A percentile compares a stretch with the other conserved stretches of the same genome.
These are phyloP conservation scores for Carapus acus DNA, from an alignment of 2,797 vertebrate genomes.

Conservation along the genomic window DNA sequence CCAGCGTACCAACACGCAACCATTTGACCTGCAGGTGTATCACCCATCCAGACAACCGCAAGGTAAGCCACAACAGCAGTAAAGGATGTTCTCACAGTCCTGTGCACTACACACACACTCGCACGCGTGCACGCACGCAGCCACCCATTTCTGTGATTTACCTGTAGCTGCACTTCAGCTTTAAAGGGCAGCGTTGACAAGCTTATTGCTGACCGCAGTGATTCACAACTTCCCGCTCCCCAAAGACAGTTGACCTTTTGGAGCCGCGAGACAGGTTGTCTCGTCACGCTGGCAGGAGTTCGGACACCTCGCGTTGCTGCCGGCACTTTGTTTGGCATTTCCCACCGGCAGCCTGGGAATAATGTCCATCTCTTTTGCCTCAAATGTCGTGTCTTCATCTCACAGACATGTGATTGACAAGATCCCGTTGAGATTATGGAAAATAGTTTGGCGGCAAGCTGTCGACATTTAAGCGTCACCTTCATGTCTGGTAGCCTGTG, in stretches of 20 bases:
- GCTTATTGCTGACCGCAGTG: conserved; percentile 29
- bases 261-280: conserved; percentile 33
- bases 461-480: conserved; percentile 23
- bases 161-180: conserved; percentile 16
- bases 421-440: conserved; percentile 17
- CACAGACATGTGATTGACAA: conserved; percentile 33
- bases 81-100: neutral
- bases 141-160: neutral
- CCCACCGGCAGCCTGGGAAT: conserved; percentile 24
- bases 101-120: neutral
- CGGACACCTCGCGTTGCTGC: conserved; percentile 35
- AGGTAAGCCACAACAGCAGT: conserved; percentile 71
- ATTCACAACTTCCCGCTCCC: conserved; percentile 27
- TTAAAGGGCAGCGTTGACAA: conserved; percentile 12
- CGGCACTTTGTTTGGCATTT: conserved; percentile 39
- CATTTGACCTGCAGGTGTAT: conserved; percentile 96
- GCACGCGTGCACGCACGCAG: neutral
- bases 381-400: conserved; percentile 43
- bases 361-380: conserved; percentile 18
- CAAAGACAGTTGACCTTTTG: conserved; percentile 56
- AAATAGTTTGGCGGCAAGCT: conserved; percentile 13
- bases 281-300: conserved; percentile 37
- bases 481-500: conserved; percentile 21
- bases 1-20: conserved; percentile 95
- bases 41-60: conserved; percentile 94